Conservation (phyloP, 2,797 vertebrate genomes). For the Neosilurus mollespiculum region DNA sequence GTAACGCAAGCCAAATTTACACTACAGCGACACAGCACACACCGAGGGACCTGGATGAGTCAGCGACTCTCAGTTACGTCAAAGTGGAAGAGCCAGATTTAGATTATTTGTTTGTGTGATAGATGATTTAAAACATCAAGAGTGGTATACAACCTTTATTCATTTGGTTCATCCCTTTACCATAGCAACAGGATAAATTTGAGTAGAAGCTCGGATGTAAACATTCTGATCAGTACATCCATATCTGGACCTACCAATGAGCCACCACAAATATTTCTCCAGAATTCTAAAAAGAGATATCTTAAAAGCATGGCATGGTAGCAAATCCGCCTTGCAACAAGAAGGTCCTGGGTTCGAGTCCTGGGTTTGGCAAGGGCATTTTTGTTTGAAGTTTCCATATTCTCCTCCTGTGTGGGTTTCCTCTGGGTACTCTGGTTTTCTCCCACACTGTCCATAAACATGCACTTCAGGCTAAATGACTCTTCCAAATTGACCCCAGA, state of each 20-base stretch:
- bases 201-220: background rate
- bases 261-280: background rate
- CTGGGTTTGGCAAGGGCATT: too few relatives aligned
- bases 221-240: background rate
- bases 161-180: background rate
- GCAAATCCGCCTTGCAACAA: too few relatives aligned
- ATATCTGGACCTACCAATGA: background rate
- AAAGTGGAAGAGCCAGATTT: background rate
- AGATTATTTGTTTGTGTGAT: background rate
- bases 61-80: background rate
- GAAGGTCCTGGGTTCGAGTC: too few relatives aligned
- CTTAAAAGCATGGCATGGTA: background rate
- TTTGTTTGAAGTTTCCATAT: too few relatives aligned
- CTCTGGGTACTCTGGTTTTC: too few relatives aligned
- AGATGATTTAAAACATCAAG: background rate
- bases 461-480: too few relatives aligned
- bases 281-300: background rate
- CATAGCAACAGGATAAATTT: background rate
- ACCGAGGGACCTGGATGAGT: conserved; percentile 34
- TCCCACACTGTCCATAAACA: too few relatives aligned
- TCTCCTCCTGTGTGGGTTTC: too few relatives aligned
- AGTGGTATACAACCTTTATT: background rate
- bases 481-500: too few relatives aligned
- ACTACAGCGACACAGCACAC: background rate
- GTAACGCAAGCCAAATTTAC: conserved; percentile 26